phyloP scores from a whole-genome alignment of 2,113 vertebrate genomes.

The Saccopteryx leptura region DNA sequence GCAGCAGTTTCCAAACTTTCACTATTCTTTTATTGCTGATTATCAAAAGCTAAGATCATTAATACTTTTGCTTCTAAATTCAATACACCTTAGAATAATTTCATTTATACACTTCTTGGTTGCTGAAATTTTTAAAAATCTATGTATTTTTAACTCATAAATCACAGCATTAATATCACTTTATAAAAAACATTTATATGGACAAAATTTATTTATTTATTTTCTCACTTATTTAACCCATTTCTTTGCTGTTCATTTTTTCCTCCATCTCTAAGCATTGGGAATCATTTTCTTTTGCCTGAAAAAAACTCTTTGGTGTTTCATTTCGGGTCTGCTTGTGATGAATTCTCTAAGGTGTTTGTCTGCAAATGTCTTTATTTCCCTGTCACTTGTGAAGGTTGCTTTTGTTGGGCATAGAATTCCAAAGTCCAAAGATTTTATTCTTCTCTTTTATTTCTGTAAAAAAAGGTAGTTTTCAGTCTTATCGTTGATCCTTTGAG shows the following conservation, averaged over 20 bases:
- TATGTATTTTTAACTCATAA: neutral
- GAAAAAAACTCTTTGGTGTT: neutral
- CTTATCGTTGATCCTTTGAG: neutral
- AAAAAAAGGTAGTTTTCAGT: neutral
- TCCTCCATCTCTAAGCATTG: neutral
- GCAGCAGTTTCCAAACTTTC: neutral
- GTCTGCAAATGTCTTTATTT: neutral
- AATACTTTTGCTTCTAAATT: slow-evolving; percentile 11
- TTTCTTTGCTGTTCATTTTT: neutral
- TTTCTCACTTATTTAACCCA: neutral
- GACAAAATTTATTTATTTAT: neutral
- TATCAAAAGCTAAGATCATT: neutral
- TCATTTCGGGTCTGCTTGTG: neutral
- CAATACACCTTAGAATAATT: neutral
- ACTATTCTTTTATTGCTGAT: neutral
- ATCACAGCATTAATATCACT: neutral
- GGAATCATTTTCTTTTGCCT: neutral
- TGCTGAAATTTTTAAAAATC: neutral
- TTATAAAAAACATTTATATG: neutral
- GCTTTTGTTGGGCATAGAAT: neutral
- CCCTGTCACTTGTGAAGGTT: neutral
- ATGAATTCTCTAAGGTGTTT: neutral
- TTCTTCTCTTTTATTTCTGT: slow-evolving; percentile 1
- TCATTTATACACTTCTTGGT: neutral
- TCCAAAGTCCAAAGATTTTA: neutral